Percentiles rank a stretch among this genome's conserved stretches.
Evolutionary conservation across 2,113 vertebrate genomes (phyloP).

Genomic region (Corydoras maculifer): DNA sequence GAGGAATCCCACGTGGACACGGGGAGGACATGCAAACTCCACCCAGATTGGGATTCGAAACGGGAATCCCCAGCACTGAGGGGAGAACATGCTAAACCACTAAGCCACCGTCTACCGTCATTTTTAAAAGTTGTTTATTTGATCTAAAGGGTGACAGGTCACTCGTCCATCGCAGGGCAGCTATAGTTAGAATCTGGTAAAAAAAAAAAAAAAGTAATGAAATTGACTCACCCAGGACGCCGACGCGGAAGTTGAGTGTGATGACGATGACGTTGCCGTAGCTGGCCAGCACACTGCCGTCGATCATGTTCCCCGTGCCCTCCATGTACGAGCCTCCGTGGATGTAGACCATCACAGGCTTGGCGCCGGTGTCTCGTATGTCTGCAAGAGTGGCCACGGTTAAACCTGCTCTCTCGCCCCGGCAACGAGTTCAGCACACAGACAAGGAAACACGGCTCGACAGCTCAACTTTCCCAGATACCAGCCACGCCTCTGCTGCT

Average conservation of each 20-base stretch:
- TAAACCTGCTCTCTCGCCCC: conserved; percentile 63
- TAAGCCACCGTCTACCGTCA: too few relatives aligned
- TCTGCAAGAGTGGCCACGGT: conserved; percentile 83
- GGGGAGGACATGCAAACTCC: too few relatives aligned
- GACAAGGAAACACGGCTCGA: neutral
- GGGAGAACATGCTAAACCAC: too few relatives aligned
- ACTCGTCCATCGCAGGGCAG: too few relatives aligned
- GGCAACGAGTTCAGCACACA: conserved; percentile 51
- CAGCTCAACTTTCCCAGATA: conserved; percentile 63
- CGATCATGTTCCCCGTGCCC: conserved; percentile 59
- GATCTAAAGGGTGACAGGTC: too few relatives aligned
- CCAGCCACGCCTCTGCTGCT: conserved; percentile 45
- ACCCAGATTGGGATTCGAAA: too few relatives aligned
- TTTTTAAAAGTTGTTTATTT: too few relatives aligned
- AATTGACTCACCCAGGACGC: conserved; percentile 81
- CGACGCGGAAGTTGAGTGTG: conserved; percentile 98
- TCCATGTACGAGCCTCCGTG: conserved; percentile 99
- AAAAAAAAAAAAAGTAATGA: neutral
- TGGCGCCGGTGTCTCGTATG: conserved; percentile 97
- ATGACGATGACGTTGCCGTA: conserved; percentile 98
- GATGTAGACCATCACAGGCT: conserved; percentile 99
- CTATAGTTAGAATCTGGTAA: too few relatives aligned
- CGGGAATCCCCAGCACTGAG: too few relatives aligned
- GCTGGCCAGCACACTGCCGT: conserved; percentile 96
- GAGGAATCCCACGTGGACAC: too few relatives aligned